phyloP scores from a whole-genome alignment of 2,888 invertebrate species.

The Pandemis heparana region DNA sequence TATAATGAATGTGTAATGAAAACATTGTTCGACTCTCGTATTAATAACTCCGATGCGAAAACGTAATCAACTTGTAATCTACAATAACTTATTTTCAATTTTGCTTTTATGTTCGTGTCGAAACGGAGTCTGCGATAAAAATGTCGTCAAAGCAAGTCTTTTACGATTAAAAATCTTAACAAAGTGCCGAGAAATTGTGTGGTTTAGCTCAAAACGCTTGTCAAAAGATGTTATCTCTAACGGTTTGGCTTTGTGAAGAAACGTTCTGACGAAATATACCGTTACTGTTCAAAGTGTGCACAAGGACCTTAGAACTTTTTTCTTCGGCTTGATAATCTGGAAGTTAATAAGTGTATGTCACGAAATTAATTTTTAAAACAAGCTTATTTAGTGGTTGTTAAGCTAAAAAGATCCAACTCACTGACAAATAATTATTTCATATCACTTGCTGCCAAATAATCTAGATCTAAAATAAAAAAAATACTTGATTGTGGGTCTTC shows the following conservation, averaged over 20 bases:
- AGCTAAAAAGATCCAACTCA: no score
- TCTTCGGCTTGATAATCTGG: neutral
- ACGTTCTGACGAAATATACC: neutral
- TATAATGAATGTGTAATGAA: neutral
- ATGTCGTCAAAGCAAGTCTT: slow-evolving; percentile 12
- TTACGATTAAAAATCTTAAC: slow-evolving; percentile 34
- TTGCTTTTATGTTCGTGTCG: slow-evolving; percentile 17
- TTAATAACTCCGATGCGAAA: slow-evolving; percentile 10
- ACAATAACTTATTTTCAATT: slow-evolving; percentile 27
- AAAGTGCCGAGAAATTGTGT: slow-evolving; percentile 24
- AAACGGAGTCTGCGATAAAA: slow-evolving; percentile 30
- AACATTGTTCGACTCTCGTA: neutral
- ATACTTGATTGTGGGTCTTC: no score
- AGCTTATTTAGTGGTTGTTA: no score
- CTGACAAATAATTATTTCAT: no score
- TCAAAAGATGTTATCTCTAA: slow-evolving; percentile 2
- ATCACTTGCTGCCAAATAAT: no score
- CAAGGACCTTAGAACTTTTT: neutral
- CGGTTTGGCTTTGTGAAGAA: neutral
- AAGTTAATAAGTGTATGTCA: no score
- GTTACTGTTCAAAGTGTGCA: neutral
- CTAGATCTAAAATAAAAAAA: no score
- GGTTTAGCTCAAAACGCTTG: slow-evolving; percentile 11
- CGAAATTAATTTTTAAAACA: no score
- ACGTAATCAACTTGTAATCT: slow-evolving; percentile 29